Evolutionary conservation across 2,797 vertebrate species (phyloP).

Genomic region (Enoplosus armatus): DNA sequence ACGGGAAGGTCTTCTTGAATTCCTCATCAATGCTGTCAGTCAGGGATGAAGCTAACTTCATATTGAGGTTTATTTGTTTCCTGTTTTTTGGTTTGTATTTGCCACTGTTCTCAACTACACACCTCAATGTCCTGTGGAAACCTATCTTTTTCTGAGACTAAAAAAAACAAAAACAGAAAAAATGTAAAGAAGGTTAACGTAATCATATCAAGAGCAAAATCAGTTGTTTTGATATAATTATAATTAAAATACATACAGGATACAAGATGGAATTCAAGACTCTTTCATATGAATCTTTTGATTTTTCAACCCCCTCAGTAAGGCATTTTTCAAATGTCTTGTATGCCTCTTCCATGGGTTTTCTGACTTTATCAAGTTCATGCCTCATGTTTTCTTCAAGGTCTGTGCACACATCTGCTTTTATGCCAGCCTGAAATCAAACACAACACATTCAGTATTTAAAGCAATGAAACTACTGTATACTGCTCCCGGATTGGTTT

Average conservation of each 20-base stretch:
- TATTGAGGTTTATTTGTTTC: too few relatives aligned
- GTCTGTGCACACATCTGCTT: not conserved
- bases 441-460: not conserved
- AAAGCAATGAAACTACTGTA: not conserved
- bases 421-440: constrained; percentile 37
- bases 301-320: constrained; percentile 30
- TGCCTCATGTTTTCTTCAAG: not conserved
- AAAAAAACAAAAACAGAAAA: not conserved
- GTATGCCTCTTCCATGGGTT: not conserved
- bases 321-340: constrained; percentile 36
- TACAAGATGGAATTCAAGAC: not conserved
- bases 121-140: too few relatives aligned
- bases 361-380: not conserved
- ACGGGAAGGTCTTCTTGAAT: too few relatives aligned
- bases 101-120: too few relatives aligned
- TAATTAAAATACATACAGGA: constrained; percentile 21
- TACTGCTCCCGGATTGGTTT: not conserved
- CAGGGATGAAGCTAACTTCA: too few relatives aligned
- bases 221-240: not conserved
- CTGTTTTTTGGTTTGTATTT: too few relatives aligned
- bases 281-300: constrained; percentile 13
- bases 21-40: too few relatives aligned
- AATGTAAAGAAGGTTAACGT: not conserved
- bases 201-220: not conserved
- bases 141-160: too few relatives aligned